These are phyloP conservation scores for Siniperca knerii DNA, from an alignment of 2,113 vertebrate species.

Conservation along the genomic window DNA sequence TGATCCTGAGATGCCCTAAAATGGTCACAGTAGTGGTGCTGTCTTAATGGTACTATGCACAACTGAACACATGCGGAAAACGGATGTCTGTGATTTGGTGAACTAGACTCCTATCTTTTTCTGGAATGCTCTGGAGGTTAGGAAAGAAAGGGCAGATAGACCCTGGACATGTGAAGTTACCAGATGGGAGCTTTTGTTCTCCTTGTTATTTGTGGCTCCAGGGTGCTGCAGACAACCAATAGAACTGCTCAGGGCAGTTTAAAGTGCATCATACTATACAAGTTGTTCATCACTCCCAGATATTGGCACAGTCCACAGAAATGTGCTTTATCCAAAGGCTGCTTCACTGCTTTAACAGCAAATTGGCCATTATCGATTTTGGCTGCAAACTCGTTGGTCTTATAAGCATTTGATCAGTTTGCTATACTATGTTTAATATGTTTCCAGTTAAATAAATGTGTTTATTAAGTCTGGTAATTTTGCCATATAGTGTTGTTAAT, in stretches of 20 bases:
- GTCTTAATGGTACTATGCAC: slow-evolving; percentile 22
- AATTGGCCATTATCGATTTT: slow-evolving; percentile 42
- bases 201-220: slow-evolving; percentile 17
- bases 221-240: slow-evolving; percentile 13
- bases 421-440: slow-evolving; percentile 22
- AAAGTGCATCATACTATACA: slow-evolving; percentile 15
- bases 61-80: slow-evolving; percentile 52
- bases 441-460: slow-evolving; percentile 28
- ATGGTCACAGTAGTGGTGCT: slow-evolving; percentile 22
- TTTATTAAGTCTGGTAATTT: slow-evolving; percentile 13
- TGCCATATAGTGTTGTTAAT: slow-evolving; percentile 7
- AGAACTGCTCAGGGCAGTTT: background rate
- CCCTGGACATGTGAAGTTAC: background rate
- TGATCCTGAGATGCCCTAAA: slow-evolving; percentile 34
- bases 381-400: slow-evolving; percentile 18
- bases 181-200: slow-evolving; percentile 1
- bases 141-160: slow-evolving; percentile 8
- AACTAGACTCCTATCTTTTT: slow-evolving; percentile 35
- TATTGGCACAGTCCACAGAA: slow-evolving; percentile 23
- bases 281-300: slow-evolving; percentile 19
- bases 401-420: slow-evolving; percentile 28
- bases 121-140: slow-evolving; percentile 18
- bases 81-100: slow-evolving; percentile 55
- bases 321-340: slow-evolving; percentile 11
- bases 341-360: slow-evolving; percentile 16